Evolutionary conservation across 2,888 invertebrate species (phyloP).

Genomic region (Eretmocerus hayati): DNA sequence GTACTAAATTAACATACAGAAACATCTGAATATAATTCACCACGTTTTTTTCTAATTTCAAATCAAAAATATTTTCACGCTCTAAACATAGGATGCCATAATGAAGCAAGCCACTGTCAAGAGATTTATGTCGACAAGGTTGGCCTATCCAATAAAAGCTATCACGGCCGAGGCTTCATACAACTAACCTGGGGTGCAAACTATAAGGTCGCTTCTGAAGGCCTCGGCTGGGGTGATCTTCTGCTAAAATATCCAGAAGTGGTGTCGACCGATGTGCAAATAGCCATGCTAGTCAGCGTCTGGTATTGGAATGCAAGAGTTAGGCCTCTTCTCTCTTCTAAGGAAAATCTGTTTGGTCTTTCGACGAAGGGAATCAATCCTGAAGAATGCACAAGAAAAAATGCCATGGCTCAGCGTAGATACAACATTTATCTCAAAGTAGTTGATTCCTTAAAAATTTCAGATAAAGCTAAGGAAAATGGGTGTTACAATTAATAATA

Average conservation of each 20-base stretch:
- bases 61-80: too few species aligned
- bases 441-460: not conserved
- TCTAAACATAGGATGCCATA: too few species aligned
- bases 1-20: too few species aligned
- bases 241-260: not conserved
- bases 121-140: slow-evolving; percentile 5
- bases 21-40: too few species aligned
- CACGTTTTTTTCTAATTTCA: too few species aligned
- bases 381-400: not conserved
- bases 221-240: not conserved
- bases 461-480: slow-evolving; percentile 1
- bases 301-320: slow-evolving; percentile 1
- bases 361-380: slow-evolving; percentile 9
- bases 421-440: slow-evolving; percentile 10
- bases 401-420: not conserved
- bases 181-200: slow-evolving; percentile 16
- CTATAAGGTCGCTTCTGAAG: slow-evolving; percentile 6
- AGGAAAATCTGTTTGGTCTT: not conserved
- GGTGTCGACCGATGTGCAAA: not conserved
- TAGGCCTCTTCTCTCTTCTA: not conserved
- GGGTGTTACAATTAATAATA: slow-evolving; percentile 12
- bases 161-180: slow-evolving; percentile 15
- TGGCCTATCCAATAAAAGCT: slow-evolving; percentile 7
- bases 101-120: too few species aligned
- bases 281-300: not conserved